phyloP scores from a whole-genome alignment of 2,797 vertebrate species.

The Picus viridis region DNA sequence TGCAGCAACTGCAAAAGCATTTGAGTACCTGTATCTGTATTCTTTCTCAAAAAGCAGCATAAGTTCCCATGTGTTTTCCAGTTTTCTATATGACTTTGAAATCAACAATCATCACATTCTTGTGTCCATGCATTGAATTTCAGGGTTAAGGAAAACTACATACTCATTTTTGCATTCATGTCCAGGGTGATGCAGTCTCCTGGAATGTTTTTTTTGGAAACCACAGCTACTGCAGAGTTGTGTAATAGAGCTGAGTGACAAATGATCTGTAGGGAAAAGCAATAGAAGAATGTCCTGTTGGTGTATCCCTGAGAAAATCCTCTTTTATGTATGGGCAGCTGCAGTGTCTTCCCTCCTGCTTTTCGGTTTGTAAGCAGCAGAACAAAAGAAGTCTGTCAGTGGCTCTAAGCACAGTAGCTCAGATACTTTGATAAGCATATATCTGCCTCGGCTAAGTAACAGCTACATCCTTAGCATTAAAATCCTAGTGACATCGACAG shows the following conservation, averaged over 20 bases:
- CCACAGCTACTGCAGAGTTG: not conserved
- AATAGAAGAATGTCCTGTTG: not conserved
- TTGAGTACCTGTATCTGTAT: not conserved
- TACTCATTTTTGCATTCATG: not conserved
- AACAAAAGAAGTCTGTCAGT: conserved; percentile 1
- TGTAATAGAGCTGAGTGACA: not conserved
- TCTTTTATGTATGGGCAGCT: not conserved
- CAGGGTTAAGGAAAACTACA: not conserved
- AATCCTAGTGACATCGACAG: not conserved
- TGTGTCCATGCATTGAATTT: not conserved
- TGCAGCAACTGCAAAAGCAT: not conserved
- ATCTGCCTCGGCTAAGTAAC: not conserved
- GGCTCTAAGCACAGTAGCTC: conserved; percentile 2
- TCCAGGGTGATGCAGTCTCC: not conserved
- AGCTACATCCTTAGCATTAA: not conserved
- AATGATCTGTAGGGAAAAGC: not conserved
- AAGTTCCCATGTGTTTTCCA: not conserved
- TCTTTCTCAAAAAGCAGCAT: not conserved
- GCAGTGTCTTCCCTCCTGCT: not conserved
- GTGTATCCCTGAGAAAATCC: conserved; percentile 17
- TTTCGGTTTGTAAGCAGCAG: not conserved
- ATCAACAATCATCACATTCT: not conserved
- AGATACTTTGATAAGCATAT: conserved; percentile 15
- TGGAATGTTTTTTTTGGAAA: conserved; percentile 54
- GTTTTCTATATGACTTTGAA: not conserved